These are phyloP conservation scores for Oryzias dopingdopingensis DNA, from an alignment of 2,797 vertebrate genomes.

Conservation along the genomic window DNA sequence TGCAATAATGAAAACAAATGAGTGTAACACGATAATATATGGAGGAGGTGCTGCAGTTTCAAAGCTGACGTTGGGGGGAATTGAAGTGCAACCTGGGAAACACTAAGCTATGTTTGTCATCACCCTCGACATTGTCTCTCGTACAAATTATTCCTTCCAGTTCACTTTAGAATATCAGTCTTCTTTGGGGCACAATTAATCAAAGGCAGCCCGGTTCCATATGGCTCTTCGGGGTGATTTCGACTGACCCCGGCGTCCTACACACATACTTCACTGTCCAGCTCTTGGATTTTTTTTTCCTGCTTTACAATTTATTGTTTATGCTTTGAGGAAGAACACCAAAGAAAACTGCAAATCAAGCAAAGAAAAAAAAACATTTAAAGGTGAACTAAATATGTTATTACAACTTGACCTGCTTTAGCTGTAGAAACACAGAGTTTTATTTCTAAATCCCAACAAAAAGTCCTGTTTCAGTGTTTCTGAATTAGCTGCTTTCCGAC, in stretches of 20 bases:
- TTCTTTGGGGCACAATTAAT: constrained; percentile 69
- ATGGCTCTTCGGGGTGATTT: constrained; percentile 51
- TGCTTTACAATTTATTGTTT: constrained; percentile 19
- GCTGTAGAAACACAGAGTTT: constrained; percentile 34
- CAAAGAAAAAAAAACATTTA: constrained; percentile 42
- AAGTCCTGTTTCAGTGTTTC: constrained; percentile 56
- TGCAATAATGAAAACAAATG: constrained; percentile 80
- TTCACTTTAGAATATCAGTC: constrained; percentile 68
- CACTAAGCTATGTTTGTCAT: constrained; percentile 77
- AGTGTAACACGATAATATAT: constrained; percentile 78
- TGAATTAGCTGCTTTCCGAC: constrained; percentile 62
- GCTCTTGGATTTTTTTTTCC: constrained; percentile 20
- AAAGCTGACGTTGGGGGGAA: constrained; percentile 64
- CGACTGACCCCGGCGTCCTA: constrained; percentile 43
- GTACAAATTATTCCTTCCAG: constrained; percentile 72
- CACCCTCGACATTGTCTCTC: constrained; percentile 70
- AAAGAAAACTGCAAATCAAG: constrained; percentile 35
- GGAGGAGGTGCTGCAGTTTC: constrained; percentile 59
- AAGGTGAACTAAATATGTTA: constrained; percentile 47
- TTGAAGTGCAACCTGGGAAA: constrained; percentile 72
- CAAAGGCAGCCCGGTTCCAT: constrained; percentile 63
- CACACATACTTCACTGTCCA: constrained; percentile 41
- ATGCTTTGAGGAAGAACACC: constrained; percentile 18
- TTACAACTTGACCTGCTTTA: constrained; percentile 52
- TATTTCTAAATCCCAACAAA: constrained; percentile 60